A percentile compares a stretch with the other conserved stretches of the same genome.
Evolutionary conservation across 2,113 vertebrate species (phyloP).

Genomic region (Mobula birostris): DNA sequence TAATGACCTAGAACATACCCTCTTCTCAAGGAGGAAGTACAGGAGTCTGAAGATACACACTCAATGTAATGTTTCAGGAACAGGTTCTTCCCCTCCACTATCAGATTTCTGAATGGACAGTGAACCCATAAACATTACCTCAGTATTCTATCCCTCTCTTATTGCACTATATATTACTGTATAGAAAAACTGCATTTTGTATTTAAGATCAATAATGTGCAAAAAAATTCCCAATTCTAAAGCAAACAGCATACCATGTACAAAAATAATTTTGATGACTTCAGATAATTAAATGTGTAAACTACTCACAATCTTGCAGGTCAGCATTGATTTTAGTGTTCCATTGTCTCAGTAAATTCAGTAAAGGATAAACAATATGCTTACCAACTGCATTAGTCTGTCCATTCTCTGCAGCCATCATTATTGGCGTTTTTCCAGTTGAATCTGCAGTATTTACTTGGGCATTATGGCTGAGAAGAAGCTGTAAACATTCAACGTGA

Average conservation of each 20-base stretch:
- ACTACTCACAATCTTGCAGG: neutral
- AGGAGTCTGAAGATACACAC: no score
- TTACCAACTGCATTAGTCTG: conserved; percentile 95
- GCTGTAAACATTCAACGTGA: conserved; percentile 93
- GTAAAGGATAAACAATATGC: conserved; percentile 39
- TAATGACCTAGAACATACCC: no score
- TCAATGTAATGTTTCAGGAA: no score
- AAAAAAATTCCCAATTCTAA: neutral
- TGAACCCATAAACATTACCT: no score
- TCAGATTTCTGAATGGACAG: no score
- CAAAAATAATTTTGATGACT: neutral
- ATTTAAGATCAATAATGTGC: neutral
- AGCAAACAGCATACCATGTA: neutral
- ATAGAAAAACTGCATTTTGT: neutral
- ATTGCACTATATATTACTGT: no score
- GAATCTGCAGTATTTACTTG: conserved; percentile 82
- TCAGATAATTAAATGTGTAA: neutral
- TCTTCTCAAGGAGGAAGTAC: no score
- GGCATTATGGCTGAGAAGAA: conserved; percentile 89
- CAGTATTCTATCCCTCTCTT: no score
- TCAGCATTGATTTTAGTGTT: neutral
- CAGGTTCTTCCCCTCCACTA: no score
- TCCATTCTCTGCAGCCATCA: conserved; percentile 97
- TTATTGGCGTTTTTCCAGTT: conserved; percentile 86
- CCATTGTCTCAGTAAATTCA: neutral